These are phyloP conservation scores for Microcebus tavaratra DNA, from an alignment of 2,113 vertebrate species.

Conservation along the genomic window DNA sequence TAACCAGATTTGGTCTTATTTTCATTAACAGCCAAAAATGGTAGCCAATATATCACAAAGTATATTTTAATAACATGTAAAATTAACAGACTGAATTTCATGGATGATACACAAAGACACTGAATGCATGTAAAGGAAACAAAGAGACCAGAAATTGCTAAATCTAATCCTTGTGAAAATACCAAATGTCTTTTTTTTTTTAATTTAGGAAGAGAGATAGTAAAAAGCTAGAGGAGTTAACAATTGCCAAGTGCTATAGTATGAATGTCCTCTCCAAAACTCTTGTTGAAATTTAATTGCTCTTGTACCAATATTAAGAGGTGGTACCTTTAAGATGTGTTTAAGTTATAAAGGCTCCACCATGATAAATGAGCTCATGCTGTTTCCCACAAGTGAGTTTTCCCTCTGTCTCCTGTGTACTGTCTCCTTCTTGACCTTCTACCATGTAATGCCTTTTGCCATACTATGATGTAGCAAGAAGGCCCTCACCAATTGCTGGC, in stretches of 20 bases:
- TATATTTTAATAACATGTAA: background rate
- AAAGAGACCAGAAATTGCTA: background rate
- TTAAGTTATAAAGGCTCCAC: background rate
- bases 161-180: background rate
- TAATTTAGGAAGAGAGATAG: background rate
- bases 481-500: background rate
- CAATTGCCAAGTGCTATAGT: background rate
- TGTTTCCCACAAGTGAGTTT: background rate
- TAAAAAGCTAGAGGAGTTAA: background rate
- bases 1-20: conserved; percentile 18
- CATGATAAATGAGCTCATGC: background rate
- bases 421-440: background rate
- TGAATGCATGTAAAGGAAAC: background rate
- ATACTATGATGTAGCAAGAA: background rate
- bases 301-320: background rate
- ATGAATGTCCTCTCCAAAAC: background rate
- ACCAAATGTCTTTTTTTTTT: background rate
- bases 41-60: background rate
- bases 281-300: background rate
- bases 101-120: background rate
- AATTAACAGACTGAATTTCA: background rate
- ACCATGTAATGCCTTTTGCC: background rate
- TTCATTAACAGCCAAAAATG: conserved; percentile 50
- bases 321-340: background rate
- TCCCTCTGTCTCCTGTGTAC: background rate